Base-by-base conservation (phyloP, 2,113 vertebrate species). In the Pheucticus melanocephalus region DNA sequence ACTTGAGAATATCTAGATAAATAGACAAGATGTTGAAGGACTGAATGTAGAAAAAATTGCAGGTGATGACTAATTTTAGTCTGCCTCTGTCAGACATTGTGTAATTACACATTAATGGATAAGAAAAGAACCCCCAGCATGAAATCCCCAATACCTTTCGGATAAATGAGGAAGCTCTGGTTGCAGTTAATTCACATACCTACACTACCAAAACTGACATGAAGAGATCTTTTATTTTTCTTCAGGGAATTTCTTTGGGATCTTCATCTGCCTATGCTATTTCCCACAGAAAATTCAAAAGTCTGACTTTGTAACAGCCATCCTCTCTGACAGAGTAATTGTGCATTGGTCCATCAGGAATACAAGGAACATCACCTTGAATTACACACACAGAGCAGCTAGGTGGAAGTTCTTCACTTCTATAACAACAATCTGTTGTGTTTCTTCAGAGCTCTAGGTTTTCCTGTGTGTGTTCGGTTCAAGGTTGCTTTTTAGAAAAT, bases 11-110 rank as follows among this genome's bases (percentile, higher is more conserved):
- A 70, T 61, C 42, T 92, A 17, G 23, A 39, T 83, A 81, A 81
- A 82, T 57, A 90, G 68, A 86, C 69, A 92, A 79, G 44, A 63
- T 73, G 31, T 50, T 77, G 47, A 78, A 90, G 65, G 20, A 84
- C 15, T 77, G 45, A 70, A 70, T 68, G 39, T 68, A 57, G 44
- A 85, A 87, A 87, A 21, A 57, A 64, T 11, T 82, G 30, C 71
- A 88, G 23, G 22, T 69, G 94, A 83, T 50, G 85, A 21, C 23
- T 93, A 90, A 77, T 94, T 95, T 90, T 80, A 70, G 35, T 60
- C 25, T 68, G 18, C 56, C 66, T 83, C 31, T 93, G 57, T 72
- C 50, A 88, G 42, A 51, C 75, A 59, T n/a, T n/a, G 6, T 91
- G 13, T 83, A 50, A 75, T 76, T 86, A 39, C 42, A 59, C 25